Conservation (phyloP, 2,888 invertebrate species). For the Caenorhabditis sp. region DNA sequence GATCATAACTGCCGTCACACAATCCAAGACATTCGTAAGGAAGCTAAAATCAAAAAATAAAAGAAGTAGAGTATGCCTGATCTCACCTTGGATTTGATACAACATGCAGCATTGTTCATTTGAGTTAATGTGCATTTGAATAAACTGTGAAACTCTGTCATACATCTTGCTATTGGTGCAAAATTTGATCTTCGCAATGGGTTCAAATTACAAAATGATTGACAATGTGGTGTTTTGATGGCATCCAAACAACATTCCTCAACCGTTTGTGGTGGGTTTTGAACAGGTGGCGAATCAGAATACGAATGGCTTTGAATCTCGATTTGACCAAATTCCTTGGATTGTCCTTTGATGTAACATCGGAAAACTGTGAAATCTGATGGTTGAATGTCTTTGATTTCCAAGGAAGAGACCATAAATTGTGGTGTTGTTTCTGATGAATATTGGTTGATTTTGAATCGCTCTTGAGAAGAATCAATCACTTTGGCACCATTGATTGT, state of each 20-base stretch:
- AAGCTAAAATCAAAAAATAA: constrained; percentile 20
- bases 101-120: constrained; percentile 41
- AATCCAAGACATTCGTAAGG: constrained; percentile 51
- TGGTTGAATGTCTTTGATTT: constrained; percentile 16
- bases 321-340: constrained; percentile 29
- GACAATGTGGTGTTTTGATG: constrained; percentile 22
- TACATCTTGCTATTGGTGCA: constrained; percentile 5
- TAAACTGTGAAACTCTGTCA: constrained; percentile 31
- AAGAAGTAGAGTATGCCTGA: not conserved
- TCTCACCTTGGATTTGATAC: constrained; percentile 38
- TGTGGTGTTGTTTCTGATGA: not conserved
- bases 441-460: constrained; percentile 3
- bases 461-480: not conserved
- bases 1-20: constrained; percentile 33
- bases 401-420: constrained; percentile 30
- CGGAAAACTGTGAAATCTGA: constrained; percentile 34
- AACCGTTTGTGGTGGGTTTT: constrained; percentile 38
- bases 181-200: constrained; percentile 8
- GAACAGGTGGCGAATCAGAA: constrained; percentile 7
- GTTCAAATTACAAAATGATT: constrained; percentile 19
- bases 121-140: constrained; percentile 38
- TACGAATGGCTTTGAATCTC: not conserved
- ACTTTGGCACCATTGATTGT: not conserved
- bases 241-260: constrained; percentile 44
- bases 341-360: constrained; percentile 32